Evolutionary conservation across 2,888 invertebrate species (phyloP).

Genomic region (Papilio gigon): DNA sequence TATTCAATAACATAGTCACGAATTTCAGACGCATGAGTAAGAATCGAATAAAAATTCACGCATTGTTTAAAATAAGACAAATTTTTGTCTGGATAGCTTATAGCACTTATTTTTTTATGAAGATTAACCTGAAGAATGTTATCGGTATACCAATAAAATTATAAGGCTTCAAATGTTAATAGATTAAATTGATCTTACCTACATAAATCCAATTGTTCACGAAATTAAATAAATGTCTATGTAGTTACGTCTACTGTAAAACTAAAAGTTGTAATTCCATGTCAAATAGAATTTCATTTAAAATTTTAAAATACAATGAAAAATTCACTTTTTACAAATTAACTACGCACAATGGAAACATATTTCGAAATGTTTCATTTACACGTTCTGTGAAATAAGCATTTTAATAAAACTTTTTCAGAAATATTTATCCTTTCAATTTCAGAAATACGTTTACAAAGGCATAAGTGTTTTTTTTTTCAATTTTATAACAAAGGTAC

Average conservation of each 20-base stretch:
- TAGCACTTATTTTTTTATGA: too few species aligned
- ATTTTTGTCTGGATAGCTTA: too few species aligned
- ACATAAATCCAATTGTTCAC: not conserved
- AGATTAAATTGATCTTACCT: not conserved
- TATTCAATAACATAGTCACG: not conserved
- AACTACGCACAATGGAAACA: not conserved
- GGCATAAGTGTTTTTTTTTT: too few species aligned
- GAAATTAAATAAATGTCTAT: not conserved
- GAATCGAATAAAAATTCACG: not conserved
- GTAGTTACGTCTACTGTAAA: too few species aligned
- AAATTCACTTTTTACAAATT: not conserved
- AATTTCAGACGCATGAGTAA: not conserved
- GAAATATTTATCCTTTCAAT: too few species aligned
- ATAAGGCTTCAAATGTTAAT: not conserved
- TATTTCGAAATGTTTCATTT: not conserved
- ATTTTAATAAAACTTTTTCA: too few species aligned
- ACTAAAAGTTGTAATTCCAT: not conserved
- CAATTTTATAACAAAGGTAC: too few species aligned
- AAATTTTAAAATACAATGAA: not conserved
- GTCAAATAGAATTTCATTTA: not conserved
- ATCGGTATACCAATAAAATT: not conserved
- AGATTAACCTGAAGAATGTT: not conserved
- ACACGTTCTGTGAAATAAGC: not conserved
- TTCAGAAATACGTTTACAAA: too few species aligned
- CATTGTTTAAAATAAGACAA: not conserved